These are phyloP conservation scores for Acanthoscelides obtectus DNA, from an alignment of 2,888 invertebrate species.

Conservation along the genomic window DNA sequence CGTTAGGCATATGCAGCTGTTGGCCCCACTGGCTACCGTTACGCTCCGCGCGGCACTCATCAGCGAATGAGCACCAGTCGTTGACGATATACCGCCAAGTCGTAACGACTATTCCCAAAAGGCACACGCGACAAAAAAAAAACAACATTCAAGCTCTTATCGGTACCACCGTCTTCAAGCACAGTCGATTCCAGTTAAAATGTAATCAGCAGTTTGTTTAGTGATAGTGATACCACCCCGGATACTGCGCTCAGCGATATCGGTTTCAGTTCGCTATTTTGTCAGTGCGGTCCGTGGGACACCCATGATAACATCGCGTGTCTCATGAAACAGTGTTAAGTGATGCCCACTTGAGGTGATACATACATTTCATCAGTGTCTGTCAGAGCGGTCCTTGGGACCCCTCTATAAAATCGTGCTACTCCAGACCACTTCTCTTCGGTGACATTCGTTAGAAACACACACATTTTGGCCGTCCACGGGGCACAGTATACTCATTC, in stretches of 20 bases:
- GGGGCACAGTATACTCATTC: no score
- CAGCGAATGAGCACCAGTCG: constrained; percentile 31
- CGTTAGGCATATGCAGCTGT: constrained; percentile 47
- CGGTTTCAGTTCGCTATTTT: no score
- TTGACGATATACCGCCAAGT: neutral
- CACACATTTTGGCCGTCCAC: no score
- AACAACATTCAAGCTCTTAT: neutral
- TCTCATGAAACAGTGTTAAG: no score
- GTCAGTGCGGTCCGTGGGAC: no score
- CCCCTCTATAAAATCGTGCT: no score
- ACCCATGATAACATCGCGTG: no score
- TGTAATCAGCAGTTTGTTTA: neutral
- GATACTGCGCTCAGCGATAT: neutral
- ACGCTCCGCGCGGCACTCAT: constrained; percentile 31
- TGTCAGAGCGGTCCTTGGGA: no score
- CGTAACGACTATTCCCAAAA: neutral
- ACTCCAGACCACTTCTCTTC: no score
- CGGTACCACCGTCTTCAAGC: neutral
- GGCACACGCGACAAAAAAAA: neutral
- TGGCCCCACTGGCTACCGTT: constrained; percentile 36
- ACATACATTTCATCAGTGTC: no score
- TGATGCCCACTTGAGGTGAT: no score
- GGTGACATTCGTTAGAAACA: no score
- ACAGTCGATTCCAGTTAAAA: neutral
- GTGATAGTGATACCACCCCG: neutral